Percentiles rank a stretch among this genome's conserved stretches.
Evolutionary conservation across 1,140 invertebrate genomes (phyloP).

Genomic region (Camponotus vicinus): DNA sequence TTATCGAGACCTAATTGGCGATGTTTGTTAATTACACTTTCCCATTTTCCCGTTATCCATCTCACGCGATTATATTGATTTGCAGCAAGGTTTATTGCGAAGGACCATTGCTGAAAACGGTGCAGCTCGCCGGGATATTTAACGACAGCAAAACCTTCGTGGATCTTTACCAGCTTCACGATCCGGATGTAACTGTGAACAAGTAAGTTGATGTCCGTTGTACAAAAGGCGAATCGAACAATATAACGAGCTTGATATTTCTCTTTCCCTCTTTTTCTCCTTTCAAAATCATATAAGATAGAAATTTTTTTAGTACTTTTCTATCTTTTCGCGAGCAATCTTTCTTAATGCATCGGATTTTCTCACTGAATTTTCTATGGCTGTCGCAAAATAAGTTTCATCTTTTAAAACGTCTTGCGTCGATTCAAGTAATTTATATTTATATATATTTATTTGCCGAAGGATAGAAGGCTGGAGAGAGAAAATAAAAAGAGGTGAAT

Average conservation of each 20-base stretch:
- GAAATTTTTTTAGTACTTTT: background rate
- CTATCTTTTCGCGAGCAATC: background rate
- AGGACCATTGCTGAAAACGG: conserved; percentile 92
- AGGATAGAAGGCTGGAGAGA: no score
- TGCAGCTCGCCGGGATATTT: conserved; percentile 93
- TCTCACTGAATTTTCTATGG: background rate
- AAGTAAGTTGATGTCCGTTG: conserved; percentile 79
- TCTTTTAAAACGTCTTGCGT: background rate
- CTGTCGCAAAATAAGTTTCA: background rate
- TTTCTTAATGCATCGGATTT: background rate
- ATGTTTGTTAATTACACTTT: conserved; percentile 23
- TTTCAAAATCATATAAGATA: background rate
- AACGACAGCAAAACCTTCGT: conserved; percentile 97
- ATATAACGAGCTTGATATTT: background rate
- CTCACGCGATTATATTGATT: conserved; percentile 51
- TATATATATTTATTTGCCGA: background rate
- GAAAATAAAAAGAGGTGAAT: background rate
- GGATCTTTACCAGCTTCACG: conserved; percentile 92
- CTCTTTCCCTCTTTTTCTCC: background rate
- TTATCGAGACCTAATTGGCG: background rate
- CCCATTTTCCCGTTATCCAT: background rate
- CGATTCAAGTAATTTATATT: background rate
- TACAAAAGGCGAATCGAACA: background rate
- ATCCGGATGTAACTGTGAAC: conserved; percentile 89
- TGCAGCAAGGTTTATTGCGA: conserved; percentile 94